Conservation (phyloP, 2,113 vertebrate species). For the Perca fluviatilis region DNA sequence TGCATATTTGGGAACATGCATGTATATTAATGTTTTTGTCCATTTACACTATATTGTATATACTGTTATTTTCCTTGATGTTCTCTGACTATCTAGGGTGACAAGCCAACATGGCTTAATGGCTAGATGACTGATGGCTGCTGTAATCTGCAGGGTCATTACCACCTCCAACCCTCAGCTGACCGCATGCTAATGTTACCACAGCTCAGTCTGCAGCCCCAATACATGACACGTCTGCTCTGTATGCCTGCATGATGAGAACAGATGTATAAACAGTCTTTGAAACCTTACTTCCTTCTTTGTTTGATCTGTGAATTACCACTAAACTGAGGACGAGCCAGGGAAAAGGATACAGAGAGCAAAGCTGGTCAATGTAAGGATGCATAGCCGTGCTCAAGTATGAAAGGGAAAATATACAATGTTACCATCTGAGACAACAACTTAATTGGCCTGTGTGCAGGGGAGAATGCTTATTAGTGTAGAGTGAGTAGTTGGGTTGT, state of each 20-base stretch:
- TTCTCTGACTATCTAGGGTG: slow-evolving; percentile 50
- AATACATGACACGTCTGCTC: slow-evolving; percentile 34
- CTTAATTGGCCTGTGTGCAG: slow-evolving; percentile 62
- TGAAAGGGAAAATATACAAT: slow-evolving; percentile 38
- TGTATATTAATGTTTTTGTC: neutral
- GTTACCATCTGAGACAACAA: slow-evolving; percentile 50
- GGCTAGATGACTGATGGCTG: slow-evolving; percentile 72
- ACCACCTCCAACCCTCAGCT: slow-evolving; percentile 67
- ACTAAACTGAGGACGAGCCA: slow-evolving; percentile 29
- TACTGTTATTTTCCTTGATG: slow-evolving; percentile 21
- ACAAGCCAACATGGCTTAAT: slow-evolving; percentile 67
- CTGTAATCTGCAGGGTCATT: slow-evolving; percentile 75
- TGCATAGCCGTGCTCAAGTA: neutral
- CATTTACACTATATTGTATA: neutral
- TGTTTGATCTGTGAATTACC: slow-evolving; percentile 41
- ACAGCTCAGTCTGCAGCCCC: slow-evolving; percentile 36
- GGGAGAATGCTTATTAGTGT: slow-evolving; percentile 64
- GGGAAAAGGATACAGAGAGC: slow-evolving; percentile 9
- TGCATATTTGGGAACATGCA: slow-evolving; percentile 3
- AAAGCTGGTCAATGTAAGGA: slow-evolving; percentile 30
- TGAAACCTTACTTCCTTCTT: slow-evolving; percentile 41
- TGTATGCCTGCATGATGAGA: slow-evolving; percentile 34
- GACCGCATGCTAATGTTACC: slow-evolving; percentile 63
- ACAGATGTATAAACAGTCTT: slow-evolving; percentile 41
- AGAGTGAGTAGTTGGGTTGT: slow-evolving; percentile 35